Conservation (phyloP, 2,113 vertebrate genomes). For the Casuarius casuarius region DNA sequence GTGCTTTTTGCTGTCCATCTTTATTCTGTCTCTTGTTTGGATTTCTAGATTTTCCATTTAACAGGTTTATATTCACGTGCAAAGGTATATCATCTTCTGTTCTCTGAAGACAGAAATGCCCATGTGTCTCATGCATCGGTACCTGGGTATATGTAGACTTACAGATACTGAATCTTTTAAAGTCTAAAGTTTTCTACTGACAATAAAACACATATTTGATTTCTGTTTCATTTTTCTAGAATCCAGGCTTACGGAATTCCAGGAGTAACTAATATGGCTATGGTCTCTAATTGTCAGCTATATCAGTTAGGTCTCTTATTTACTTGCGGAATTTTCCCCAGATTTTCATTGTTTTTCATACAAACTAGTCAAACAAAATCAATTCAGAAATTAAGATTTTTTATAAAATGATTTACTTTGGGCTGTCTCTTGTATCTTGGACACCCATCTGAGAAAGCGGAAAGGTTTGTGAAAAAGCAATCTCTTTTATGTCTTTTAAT, state of each 20-base stretch:
- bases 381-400: not conserved
- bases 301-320: not conserved
- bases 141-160: not conserved
- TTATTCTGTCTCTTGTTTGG: not conserved
- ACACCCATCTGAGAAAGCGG: rapidly evolving
- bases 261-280: not conserved
- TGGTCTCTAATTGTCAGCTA: not conserved
- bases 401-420: not conserved
- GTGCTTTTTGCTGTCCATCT: not conserved
- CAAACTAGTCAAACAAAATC: not conserved
- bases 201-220: not conserved
- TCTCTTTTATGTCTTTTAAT: not conserved
- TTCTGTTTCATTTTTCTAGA: not conserved
- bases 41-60: not conserved
- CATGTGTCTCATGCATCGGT: not conserved
- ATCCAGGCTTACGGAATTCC: not conserved
- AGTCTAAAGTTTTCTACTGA: not conserved
- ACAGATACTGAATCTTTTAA: not conserved
- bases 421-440: not conserved
- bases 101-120: not conserved
- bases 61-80: not conserved
- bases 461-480: not conserved
- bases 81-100: not conserved
- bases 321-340: not conserved
- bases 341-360: not conserved